phyloP scores from a whole-genome alignment of 1,140 invertebrate genomes.

The Sesamia nonagrioides region DNA sequence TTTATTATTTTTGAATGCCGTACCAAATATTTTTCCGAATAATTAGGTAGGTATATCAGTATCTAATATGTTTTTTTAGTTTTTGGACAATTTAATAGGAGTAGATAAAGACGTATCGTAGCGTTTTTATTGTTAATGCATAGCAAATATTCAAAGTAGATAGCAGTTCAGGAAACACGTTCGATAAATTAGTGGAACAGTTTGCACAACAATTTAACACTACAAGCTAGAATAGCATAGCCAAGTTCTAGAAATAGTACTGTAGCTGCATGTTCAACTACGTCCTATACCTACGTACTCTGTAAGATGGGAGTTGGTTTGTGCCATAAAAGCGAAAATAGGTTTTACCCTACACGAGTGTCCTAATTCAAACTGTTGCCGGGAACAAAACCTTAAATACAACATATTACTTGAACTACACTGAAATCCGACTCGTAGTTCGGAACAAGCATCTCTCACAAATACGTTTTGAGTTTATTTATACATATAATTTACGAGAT shows the following conservation, averaged over 20 bases:
- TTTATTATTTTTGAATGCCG: background rate
- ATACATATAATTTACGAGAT: background rate
- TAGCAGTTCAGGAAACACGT: slow-evolving; percentile 23
- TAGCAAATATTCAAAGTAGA: slow-evolving; percentile 11
- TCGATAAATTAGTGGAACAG: slow-evolving; percentile 48
- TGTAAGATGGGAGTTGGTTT: background rate
- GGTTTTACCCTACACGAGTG: background rate
- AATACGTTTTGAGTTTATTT: background rate
- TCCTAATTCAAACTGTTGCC: background rate
- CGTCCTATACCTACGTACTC: background rate
- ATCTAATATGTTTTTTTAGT: too few relatives aligned
- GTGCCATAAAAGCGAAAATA: slow-evolving; percentile 22
- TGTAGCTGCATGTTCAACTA: slow-evolving; percentile 10
- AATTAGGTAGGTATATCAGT: too few relatives aligned
- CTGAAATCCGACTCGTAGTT: background rate
- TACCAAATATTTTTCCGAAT: background rate
- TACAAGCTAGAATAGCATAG: too few relatives aligned
- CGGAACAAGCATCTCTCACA: background rate
- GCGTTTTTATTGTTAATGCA: background rate
- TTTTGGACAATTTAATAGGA: too few relatives aligned
- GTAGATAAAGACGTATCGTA: background rate
- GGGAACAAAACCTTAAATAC: background rate
- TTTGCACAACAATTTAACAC: too few relatives aligned
- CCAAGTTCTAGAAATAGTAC: too few relatives aligned
- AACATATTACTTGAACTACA: too few relatives aligned